Percentiles rank a stretch among this genome's conserved stretches.
Conservation (phyloP, 2,888 invertebrate genomes). For the Hydriomena furcata region DNA sequence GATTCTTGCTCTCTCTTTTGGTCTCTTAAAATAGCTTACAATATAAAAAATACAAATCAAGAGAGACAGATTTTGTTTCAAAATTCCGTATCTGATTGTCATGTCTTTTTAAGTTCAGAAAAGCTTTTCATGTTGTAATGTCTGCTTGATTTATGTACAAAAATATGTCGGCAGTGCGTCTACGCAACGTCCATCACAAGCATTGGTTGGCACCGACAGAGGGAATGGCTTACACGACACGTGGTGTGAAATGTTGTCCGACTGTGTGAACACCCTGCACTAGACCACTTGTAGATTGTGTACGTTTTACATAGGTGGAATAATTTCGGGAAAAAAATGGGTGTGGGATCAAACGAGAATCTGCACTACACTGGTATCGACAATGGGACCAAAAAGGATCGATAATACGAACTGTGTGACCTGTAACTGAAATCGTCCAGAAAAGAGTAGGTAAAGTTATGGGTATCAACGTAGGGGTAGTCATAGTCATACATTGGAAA, state of each 20-base stretch:
- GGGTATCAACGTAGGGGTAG: too few relatives aligned
- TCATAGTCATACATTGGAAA: too few relatives aligned
- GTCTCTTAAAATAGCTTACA: neutral
- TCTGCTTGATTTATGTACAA: conserved; percentile 25
- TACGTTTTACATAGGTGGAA: conserved; percentile 15
- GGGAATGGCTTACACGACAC: conserved; percentile 69
- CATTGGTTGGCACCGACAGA: conserved; percentile 69
- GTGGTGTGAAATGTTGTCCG: conserved; percentile 64
- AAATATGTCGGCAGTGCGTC: conserved; percentile 66
- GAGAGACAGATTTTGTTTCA: conserved; percentile 17
- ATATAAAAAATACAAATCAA: neutral
- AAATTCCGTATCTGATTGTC: neutral
- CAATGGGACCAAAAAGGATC: neutral
- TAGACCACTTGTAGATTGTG: conserved; percentile 44
- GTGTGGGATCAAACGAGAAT: neutral
- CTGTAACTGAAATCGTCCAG: too few relatives aligned
- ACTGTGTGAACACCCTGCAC: conserved; percentile 68
- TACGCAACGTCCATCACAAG: conserved; percentile 74
- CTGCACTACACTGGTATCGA: too few relatives aligned
- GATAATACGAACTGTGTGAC: too few relatives aligned
- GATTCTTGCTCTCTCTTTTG: conserved; percentile 25
- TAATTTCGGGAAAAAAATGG: neutral
- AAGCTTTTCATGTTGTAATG: conserved; percentile 32
- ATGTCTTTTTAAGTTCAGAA: neutral
- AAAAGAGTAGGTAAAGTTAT: too few relatives aligned